Base-by-base conservation (phyloP, 1,140 invertebrate genomes). In the Cyclina sinensis region DNA sequence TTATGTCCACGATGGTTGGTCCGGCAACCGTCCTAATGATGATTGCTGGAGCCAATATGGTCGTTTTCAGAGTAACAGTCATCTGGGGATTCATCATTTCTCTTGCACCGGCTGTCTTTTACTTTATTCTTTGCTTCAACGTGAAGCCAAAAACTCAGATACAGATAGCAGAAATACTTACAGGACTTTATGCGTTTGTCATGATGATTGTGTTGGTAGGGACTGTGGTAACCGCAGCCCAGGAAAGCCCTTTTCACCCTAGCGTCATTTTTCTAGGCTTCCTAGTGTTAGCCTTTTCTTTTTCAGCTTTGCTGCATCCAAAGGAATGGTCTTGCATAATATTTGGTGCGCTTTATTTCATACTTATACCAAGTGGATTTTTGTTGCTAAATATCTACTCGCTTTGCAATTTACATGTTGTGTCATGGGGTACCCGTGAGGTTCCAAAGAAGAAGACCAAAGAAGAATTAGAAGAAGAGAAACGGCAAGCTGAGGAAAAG, bases 1-100 rank as follows among this genome's bases (percentile, higher is more conserved):
- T 91, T 62, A 9, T 89, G 65, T 88, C 86, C 16, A 90, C 87
- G 5, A 73, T 93, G 83, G 92, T 97, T 1, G 97, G 97, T 46
- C 97, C 97, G 11, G 97, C 96, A 39, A 97, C 96, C 0, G 97
- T 97, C 57, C 96, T 97, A 79, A 95, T 97, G 82, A 92, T 93
- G 92, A 94, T 94, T 46, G 91, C 93, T 24, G 91, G 91, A 39
- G 96, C 97, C 14, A 96, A 96, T 54, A 94, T 95, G 3, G 95
- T 96, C 12, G 96, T 96, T 0, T 97, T 97, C 90, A 94, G 95
- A n/a, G 94, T 97, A 5, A 94, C 94, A 32, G 94, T 96, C 48
- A 32, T 89, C 0, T 84, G 76, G 43, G 81, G 91, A 62, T 95
- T 96, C 46, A 93, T 97, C 0, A 91, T 96, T 39, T 95, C 96